Evolutionary conservation across 2,888 invertebrate genomes (phyloP).

Genomic region (Scaptomyza cyrtandrae): DNA sequence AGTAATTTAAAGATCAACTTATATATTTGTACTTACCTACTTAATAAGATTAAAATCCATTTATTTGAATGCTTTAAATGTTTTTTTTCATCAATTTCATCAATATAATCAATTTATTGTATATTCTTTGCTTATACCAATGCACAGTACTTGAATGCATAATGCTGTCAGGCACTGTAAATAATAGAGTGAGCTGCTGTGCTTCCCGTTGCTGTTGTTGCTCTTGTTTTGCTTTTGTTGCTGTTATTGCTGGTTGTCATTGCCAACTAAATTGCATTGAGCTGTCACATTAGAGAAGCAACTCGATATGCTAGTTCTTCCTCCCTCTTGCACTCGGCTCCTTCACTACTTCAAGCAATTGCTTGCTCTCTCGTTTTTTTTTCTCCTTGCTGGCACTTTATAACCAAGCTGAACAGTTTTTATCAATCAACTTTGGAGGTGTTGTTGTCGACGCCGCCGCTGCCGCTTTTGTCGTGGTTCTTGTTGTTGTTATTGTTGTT

Average conservation of each 20-base stretch:
- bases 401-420: constrained; percentile 67
- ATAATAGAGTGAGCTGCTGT: constrained; percentile 57
- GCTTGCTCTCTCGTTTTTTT: constrained; percentile 22
- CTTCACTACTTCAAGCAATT: neutral
- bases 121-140: neutral
- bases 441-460: constrained; percentile 55
- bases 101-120: constrained; percentile 1
- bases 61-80: neutral
- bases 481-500: constrained; percentile 23
- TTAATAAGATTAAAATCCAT: neutral
- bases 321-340: neutral
- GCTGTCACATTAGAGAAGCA: constrained; percentile 81
- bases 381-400: constrained; percentile 55
- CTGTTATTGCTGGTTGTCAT: constrained; percentile 61
- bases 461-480: constrained; percentile 43
- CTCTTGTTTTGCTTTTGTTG: constrained; percentile 37
- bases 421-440: constrained; percentile 78
- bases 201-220: constrained; percentile 49
- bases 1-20: neutral
- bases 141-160: constrained; percentile 9
- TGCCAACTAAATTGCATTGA: constrained; percentile 80
- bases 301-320: constrained; percentile 64
- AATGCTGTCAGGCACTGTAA: constrained; percentile 44
- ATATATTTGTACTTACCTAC: neutral
- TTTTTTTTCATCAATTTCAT: constrained; percentile 4